Percentiles rank a stretch among this genome's conserved stretches.
Evolutionary conservation across 2,888 invertebrate genomes (phyloP).

Genomic region (Neoaliturus tenellus): DNA sequence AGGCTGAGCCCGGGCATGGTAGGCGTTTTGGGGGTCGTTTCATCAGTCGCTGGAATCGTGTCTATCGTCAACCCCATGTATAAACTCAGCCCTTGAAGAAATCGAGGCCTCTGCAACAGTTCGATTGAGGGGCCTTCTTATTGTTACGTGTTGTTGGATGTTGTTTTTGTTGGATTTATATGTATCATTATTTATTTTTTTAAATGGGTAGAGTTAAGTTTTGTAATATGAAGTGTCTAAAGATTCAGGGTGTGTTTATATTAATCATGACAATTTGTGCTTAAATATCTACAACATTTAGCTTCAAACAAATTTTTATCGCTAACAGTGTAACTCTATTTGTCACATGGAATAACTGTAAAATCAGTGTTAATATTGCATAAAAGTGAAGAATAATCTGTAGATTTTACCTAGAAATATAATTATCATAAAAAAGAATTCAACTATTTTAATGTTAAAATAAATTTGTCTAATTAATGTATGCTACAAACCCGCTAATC

Average conservation of each 20-base stretch:
- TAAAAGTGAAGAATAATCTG: too few species aligned
- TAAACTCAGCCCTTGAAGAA: slow-evolving; percentile 79
- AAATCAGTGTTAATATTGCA: too few species aligned
- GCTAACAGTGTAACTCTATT: too few species aligned
- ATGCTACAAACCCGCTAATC: too few species aligned
- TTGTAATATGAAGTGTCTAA: not conserved
- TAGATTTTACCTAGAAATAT: too few species aligned
- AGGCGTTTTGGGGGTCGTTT: slow-evolving; percentile 87
- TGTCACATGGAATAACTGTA: too few species aligned
- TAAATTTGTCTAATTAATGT: too few species aligned
- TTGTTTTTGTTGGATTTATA: slow-evolving; percentile 10
- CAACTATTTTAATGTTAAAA: too few species aligned
- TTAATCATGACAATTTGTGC: not conserved
- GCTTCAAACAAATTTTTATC: too few species aligned
- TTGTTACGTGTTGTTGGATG: not conserved
- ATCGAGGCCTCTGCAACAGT: not conserved
- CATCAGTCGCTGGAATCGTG: slow-evolving; percentile 87
- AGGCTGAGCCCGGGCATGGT: slow-evolving; percentile 86
- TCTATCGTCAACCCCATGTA: slow-evolving; percentile 85
- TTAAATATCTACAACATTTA: too few species aligned
- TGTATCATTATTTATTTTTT: not conserved
- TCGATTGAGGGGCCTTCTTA: not conserved
- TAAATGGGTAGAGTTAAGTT: not conserved
- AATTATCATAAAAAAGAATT: too few species aligned
- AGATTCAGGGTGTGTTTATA: not conserved